Evolutionary conservation across 2,797 vertebrate genomes (phyloP), one percentile per base, ranked within the genome.

Genomic region (Hafferia zeledoni): DNA sequence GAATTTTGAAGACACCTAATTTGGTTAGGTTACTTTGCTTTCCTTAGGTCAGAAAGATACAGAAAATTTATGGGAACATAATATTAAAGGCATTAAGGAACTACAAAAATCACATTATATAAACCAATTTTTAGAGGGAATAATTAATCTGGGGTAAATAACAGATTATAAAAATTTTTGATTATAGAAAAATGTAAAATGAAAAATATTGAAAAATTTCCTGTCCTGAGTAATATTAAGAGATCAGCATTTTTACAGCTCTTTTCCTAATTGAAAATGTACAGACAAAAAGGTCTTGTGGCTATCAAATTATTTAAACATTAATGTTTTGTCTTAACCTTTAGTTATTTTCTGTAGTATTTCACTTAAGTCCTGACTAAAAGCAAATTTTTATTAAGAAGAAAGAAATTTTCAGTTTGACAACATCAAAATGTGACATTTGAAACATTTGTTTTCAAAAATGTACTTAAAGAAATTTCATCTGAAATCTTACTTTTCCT

Each of bases 361-460:
- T 68, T 84, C 31, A 53, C 11, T 43, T 84, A 20, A 76, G 79
- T 79, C 88, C 71, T 84, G 4, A 89, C 71, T 39, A 87, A 92
- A 86, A 89, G 1, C 3, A 68, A 82, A 69, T 78, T 72, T 11
- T 84, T 43, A 43, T 8, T 25, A 33, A 35, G 27, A 60, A 43
- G 24, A 69, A 28, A 19, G 20, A 83, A 41, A 49, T 65, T 72
- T 91, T 84, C 17, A 27, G 6, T 83, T 83, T 74, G 23, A 3
- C 17, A 74, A 47, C 5, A 67, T 47, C 19, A 33, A 82, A 69
- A 77, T 47, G 8, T 3, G 25, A n/a, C 17, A 15, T 65, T 63
- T 84, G 20, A 72, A 91, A 65, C 2, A 50, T 28, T 84, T 84
- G 0, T 43, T 91, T 79, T 37, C 4, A 78, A 82, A 87, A 84